Evolutionary conservation across 2,888 invertebrate genomes (phyloP).

Genomic region (Ochropleura leucogaster): DNA sequence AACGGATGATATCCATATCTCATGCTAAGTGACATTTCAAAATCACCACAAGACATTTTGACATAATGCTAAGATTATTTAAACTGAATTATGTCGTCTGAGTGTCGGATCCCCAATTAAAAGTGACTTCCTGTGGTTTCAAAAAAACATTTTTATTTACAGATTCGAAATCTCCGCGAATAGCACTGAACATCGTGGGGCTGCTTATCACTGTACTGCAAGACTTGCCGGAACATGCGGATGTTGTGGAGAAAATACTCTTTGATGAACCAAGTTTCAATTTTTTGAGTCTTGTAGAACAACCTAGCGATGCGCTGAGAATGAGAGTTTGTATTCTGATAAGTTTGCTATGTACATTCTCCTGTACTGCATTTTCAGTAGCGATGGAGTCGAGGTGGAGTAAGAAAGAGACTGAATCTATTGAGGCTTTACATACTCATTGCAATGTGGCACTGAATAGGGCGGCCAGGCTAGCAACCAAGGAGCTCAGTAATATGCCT

Average conservation of each 20-base stretch:
- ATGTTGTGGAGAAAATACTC: conserved; percentile 93
- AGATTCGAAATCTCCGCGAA: conserved; percentile 90
- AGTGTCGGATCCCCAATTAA: conserved; percentile 51
- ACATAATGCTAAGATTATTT: conserved; percentile 47
- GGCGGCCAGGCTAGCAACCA: conserved; percentile 90
- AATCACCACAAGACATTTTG: conserved; percentile 50
- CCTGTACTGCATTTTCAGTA: conserved; percentile 91
- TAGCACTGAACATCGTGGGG: conserved; percentile 93
- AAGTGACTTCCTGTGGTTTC: conserved; percentile 37
- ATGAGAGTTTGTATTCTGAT: conserved; percentile 94
- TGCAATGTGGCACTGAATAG: conserved; percentile 92
- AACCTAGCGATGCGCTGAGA: conserved; percentile 90
- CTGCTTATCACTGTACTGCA: conserved; percentile 94
- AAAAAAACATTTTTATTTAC: conserved; percentile 64
- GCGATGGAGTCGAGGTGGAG: conserved; percentile 91
- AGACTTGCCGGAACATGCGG: conserved; percentile 94
- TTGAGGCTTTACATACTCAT: conserved; percentile 92
- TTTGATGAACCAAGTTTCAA: conserved; percentile 88
- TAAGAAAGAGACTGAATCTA: conserved; percentile 88
- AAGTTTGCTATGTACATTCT: conserved; percentile 92
- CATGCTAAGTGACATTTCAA: conserved; percentile 48
- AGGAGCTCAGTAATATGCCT: conserved; percentile 89
- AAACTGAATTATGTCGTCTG: conserved; percentile 46
- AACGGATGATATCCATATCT: conserved; percentile 43
- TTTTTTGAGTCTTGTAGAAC: conserved; percentile 90